Conservation (phyloP, 2,888 invertebrate genomes). For the Drosophila eohydei region DNA sequence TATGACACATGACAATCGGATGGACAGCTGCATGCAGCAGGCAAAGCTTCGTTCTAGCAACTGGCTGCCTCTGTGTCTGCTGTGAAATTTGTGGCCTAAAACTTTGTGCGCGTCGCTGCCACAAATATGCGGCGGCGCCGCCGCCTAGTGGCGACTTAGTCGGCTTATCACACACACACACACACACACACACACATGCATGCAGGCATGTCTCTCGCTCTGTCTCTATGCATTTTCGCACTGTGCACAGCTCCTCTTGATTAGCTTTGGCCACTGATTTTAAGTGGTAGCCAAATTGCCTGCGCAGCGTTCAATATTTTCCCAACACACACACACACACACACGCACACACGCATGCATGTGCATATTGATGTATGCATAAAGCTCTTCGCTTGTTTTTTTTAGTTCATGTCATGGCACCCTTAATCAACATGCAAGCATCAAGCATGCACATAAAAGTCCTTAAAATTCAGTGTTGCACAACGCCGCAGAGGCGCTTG, state of each 20-base stretch:
- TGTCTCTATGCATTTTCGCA: constrained; percentile 11
- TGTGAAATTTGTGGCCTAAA: constrained; percentile 59
- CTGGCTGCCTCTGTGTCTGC: constrained; percentile 20
- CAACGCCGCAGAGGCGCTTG: background rate
- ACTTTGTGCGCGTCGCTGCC: constrained; percentile 48
- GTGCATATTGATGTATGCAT: background rate
- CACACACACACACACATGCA: background rate
- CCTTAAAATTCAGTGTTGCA: constrained; percentile 4
- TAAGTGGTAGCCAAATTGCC: constrained; percentile 17
- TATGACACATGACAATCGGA: constrained; percentile 62
- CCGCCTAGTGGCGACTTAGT: constrained; percentile 31
- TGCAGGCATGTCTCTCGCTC: background rate
- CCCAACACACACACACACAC: background rate
- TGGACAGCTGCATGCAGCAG: constrained; percentile 52
- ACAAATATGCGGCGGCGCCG: constrained; percentile 50
- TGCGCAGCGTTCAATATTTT: constrained; percentile 13
- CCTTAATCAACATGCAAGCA: constrained; percentile 7
- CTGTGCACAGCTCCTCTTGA: constrained; percentile 4
- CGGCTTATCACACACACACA: constrained; percentile 4
- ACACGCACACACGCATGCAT: background rate
- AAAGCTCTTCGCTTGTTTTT: background rate
- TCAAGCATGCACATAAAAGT: constrained; percentile 1
- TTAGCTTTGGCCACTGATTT: constrained; percentile 33
- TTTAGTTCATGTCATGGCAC: background rate
- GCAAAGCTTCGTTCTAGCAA: constrained; percentile 3